These are phyloP conservation scores for Furnarius figulus DNA, from an alignment of 2,113 vertebrate species.

Conservation along the genomic window DNA sequence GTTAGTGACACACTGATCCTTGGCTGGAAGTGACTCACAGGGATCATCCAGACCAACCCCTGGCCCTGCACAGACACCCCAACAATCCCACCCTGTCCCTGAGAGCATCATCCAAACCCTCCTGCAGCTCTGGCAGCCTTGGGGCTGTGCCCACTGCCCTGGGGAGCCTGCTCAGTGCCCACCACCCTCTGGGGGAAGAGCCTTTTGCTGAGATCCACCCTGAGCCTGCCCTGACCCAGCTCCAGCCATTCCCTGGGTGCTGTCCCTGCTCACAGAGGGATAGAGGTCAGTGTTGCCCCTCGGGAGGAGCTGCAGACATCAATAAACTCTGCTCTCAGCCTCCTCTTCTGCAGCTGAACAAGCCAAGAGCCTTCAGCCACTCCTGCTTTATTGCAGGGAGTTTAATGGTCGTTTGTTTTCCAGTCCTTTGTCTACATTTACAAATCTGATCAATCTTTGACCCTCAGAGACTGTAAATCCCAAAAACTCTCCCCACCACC, in stretches of 20 bases:
- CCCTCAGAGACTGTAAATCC: neutral
- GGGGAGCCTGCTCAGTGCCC: neutral
- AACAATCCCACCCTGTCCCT: neutral
- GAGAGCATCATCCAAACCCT: rapidly evolving
- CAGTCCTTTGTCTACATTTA: neutral
- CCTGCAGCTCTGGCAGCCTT: neutral
- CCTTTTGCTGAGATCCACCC: rapidly evolving
- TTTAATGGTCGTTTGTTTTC: neutral
- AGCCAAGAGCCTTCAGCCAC: neutral
- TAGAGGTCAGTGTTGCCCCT: neutral
- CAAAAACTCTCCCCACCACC: neutral
- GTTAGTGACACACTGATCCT: neutral
- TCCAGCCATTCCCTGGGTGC: neutral
- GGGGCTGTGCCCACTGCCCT: neutral
- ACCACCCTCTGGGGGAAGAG: neutral
- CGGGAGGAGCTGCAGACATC: neutral
- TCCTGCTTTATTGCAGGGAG: neutral
- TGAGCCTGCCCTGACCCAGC: neutral
- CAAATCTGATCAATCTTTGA: rapidly evolving
- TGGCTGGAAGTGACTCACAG: neutral
- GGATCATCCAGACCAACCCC: neutral
- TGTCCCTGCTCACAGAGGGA: neutral
- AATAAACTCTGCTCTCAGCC: neutral
- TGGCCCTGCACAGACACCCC: neutral
- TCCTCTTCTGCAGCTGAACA: neutral